Conservation (phyloP, 2,113 vertebrate species). For the Pseudorectes ferrugineus region DNA sequence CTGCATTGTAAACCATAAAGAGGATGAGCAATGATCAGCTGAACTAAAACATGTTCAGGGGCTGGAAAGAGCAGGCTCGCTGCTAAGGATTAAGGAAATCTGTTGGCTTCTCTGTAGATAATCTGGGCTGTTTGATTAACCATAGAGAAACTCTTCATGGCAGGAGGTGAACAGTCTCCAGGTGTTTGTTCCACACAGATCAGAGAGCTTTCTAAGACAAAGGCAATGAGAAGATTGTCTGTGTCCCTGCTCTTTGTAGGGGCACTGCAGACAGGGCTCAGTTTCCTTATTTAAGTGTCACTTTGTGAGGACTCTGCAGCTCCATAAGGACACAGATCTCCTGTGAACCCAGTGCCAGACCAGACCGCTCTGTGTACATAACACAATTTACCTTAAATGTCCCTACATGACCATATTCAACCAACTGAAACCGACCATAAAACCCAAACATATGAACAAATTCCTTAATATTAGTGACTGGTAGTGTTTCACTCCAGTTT, state of each 20-base stretch:
- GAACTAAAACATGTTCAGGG: not conserved
- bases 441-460: not conserved
- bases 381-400: not conserved
- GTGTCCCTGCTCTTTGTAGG: not conserved
- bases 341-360: not conserved
- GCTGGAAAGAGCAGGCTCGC: not conserved
- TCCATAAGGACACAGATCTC: not conserved
- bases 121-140: not conserved
- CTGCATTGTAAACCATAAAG: constrained; percentile 14
- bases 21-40: constrained; percentile 24
- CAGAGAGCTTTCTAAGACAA: not conserved
- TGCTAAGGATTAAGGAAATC: constrained; percentile 8
- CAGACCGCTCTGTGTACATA: not conserved
- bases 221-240: not conserved
- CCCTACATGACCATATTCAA: not conserved
- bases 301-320: not conserved
- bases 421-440: not conserved
- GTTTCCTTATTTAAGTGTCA: not conserved
- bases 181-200: not conserved
- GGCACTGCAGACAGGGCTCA: not conserved
- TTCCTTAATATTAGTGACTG: not conserved
- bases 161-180: not conserved
- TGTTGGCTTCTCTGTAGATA: not conserved
- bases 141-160: not conserved
- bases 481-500: not conserved